Conservation (phyloP, 2,797 vertebrate genomes). For the Glossophaga mutica region DNA sequence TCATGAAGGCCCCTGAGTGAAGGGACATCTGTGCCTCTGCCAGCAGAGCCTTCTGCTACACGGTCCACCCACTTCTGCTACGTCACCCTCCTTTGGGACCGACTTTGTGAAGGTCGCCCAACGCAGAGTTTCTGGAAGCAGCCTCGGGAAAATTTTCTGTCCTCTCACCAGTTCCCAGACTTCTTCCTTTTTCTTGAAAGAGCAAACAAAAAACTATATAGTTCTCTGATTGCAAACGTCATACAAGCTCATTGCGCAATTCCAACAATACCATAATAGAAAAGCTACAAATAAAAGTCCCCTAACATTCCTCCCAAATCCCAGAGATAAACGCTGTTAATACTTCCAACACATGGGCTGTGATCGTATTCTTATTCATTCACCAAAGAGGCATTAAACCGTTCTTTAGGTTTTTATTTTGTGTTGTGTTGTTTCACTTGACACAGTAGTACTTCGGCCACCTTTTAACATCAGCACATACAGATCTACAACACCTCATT, state of each 20-base stretch:
- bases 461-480: neutral
- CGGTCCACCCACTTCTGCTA: neutral
- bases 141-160: neutral
- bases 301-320: neutral
- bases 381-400: neutral
- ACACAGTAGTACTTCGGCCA: neutral
- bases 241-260: neutral
- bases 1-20: neutral
- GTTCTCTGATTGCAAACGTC: neutral
- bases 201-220: neutral
- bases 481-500: neutral
- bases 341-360: neutral
- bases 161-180: neutral
- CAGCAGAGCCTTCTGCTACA: neutral
- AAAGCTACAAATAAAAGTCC: neutral
- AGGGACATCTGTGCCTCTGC: neutral
- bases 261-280: neutral
- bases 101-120: neutral
- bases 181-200: neutral
- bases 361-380: neutral
- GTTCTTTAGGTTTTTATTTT: neutral
- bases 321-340: neutral
- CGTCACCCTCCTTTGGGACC: neutral
- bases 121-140: neutral
- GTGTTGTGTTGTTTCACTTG: neutral